Evolutionary conservation across 2,113 vertebrate species (phyloP), one percentile per base, ranked within the genome.

Genomic region (Mesembrinibis cayennensis): DNA sequence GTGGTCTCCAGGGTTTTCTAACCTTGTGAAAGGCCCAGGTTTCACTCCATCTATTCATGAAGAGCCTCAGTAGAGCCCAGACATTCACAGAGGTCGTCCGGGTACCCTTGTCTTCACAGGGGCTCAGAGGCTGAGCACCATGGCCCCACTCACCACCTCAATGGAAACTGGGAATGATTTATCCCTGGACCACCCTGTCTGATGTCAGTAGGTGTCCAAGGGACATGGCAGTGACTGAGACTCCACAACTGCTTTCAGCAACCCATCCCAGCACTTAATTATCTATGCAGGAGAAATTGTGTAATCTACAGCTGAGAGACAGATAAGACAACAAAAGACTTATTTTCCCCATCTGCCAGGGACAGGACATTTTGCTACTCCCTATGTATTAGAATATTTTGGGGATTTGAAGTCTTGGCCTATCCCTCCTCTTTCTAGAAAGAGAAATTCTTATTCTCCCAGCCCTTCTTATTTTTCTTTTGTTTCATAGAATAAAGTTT

Each of bases 71-170:
- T 3, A 17, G 13, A 52, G 29, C 29, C 38, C 36, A 63, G n/a
- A 14, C 6, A 6, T 8, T 17, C 30, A 26, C 38, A n/a, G 16
- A 34, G 34, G 10, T 8, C 22, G 30, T 53, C n/a, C n/a, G 42
- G 36, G 17, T 45, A 16, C 22, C 21, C 36, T 42, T 18, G 1
- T 61, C 16, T 59, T 79, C 69, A 32, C 52, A 66, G 45, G n/a
- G 17, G 9, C 42, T 62, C 55, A 36, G 44, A 61, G 44, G 23
- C 4, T 59, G 45, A 47, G 12, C 32, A 6, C 5, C 27, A 13
- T 1, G 1, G 22, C 13, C 20, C 9, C 16, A 55, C 21, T 44
- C 17, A 62, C 7, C 1, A 0, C 34, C 42, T 38, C n/a, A 11
- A 7, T n/a, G 44, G 59, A 66, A 79, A 20, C 6, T 25, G 9